Base-by-base conservation (phyloP, 2,797 vertebrate species). In the Mastacembelus armatus region DNA sequence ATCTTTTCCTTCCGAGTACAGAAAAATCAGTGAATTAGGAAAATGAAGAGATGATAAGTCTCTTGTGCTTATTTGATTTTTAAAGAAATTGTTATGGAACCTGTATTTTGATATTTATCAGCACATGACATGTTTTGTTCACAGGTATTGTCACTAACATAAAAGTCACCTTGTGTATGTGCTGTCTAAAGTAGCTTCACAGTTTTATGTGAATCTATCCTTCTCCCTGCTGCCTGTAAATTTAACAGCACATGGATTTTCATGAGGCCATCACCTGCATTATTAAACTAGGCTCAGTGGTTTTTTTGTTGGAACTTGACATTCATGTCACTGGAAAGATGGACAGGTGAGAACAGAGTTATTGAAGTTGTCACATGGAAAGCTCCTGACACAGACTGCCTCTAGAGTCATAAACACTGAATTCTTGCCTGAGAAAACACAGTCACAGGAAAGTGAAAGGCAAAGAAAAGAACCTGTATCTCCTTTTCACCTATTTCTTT, bases 261-360 rank as follows among this genome's bases (percentile, higher is more conserved):
- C n/a, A 56, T 40, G 54, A 66, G 69, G 58, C 52, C 63, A 48
- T 36, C 48, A 45, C 60, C 61, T 51, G 60, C 45, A 43, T 66
- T 76, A 66, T 84, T 73, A 67, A 63, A 71, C 19, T 3, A 35
- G 42, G 16, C 38, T 26, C 32, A 18, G 7, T 33, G 44, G n/a
- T n/a, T n/a, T 47, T 24, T 48, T 51, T 78, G 43, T 71, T 47
- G 49, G 49, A 54, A 66, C 40, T 57, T 66, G 70, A 72, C 60
- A 48, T 49, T 33, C 18, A 56, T 60, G 49, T 64, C 60, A 66
- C 42, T 21, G 29, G 40, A 39, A 47, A 40, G 44, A 57, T 48
- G 33, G 51, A 56, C 21, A 38, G 35, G 42, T 54, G 30, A 55
- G 35, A 36, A 16, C 32, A n/a, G 24, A 75, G 29, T 64, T 68